Conservation (phyloP, 2,797 vertebrate species). For the Epinephelus malabaricus region DNA sequence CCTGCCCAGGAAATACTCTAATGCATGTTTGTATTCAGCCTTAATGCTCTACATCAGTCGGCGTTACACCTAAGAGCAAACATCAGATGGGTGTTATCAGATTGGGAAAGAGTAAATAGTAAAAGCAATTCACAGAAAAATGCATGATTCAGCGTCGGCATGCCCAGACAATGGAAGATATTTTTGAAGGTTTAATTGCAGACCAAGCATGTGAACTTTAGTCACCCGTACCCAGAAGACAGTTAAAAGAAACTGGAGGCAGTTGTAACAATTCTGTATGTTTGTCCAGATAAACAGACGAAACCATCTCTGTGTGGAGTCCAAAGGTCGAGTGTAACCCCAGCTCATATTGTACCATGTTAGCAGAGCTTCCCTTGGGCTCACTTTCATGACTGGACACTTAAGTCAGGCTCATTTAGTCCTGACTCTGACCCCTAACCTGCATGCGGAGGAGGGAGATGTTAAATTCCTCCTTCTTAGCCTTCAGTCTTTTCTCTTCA, state of each 20-base stretch:
- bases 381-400: neutral
- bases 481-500: neutral
- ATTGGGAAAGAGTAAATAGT: slow-evolving; percentile 22
- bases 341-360: neutral
- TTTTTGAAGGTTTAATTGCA: slow-evolving; percentile 20
- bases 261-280: neutral
- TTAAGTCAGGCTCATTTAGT: neutral
- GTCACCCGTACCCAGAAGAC: neutral
- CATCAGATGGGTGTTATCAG: slow-evolving; percentile 13
- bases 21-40: slow-evolving; percentile 19
- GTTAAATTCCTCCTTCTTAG: slow-evolving; percentile 6
- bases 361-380: neutral
- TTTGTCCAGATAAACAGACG: neutral
- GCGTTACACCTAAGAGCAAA: slow-evolving; percentile 25
- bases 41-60: neutral
- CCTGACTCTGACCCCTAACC: slow-evolving; percentile 36
- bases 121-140: slow-evolving; percentile 29
- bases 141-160: slow-evolving; percentile 32
- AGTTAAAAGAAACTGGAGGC: neutral
- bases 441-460: slow-evolving; percentile 7
- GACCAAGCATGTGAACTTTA: neutral
- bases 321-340: neutral
- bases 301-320: neutral
- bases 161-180: slow-evolving; percentile 35
- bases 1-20: neutral